Evolutionary conservation across 2,113 vertebrate species (phyloP).

Genomic region (Sakesphorus luctuosus): DNA sequence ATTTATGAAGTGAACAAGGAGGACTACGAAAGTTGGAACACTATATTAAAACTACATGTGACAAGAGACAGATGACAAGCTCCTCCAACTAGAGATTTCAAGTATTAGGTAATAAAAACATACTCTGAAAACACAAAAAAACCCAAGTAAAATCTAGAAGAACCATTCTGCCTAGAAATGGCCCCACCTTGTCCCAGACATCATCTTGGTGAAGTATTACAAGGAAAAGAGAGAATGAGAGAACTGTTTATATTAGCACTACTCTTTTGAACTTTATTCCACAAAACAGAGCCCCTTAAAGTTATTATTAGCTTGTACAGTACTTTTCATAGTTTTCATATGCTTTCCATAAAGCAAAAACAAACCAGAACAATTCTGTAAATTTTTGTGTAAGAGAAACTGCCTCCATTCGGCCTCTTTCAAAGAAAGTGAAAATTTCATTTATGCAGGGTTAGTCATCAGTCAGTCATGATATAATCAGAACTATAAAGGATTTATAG

Average conservation of each 20-base stretch:
- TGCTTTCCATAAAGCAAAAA: constrained; percentile 3
- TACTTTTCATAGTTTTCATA: background rate
- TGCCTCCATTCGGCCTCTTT: background rate
- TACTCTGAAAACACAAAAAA: background rate
- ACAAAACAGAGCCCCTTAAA: background rate
- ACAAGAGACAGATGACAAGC: background rate
- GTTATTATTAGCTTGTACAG: background rate
- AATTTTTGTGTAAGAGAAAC: background rate
- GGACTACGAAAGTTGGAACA: background rate
- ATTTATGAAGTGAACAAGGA: background rate
- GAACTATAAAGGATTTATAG: background rate
- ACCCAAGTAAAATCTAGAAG: background rate
- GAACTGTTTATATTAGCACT: background rate
- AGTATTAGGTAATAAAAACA: background rate
- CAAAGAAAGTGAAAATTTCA: background rate
- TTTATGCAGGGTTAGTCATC: background rate
- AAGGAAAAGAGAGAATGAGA: background rate
- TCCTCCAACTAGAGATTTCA: background rate
- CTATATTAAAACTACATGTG: background rate
- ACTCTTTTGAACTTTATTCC: background rate
- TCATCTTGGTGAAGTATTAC: background rate
- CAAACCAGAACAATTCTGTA: background rate
- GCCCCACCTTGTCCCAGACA: background rate
- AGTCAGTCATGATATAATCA: background rate
- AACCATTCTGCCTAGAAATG: background rate